Base-by-base conservation (phyloP, 2,888 invertebrate genomes). In the Petrophora chlorosata region DNA sequence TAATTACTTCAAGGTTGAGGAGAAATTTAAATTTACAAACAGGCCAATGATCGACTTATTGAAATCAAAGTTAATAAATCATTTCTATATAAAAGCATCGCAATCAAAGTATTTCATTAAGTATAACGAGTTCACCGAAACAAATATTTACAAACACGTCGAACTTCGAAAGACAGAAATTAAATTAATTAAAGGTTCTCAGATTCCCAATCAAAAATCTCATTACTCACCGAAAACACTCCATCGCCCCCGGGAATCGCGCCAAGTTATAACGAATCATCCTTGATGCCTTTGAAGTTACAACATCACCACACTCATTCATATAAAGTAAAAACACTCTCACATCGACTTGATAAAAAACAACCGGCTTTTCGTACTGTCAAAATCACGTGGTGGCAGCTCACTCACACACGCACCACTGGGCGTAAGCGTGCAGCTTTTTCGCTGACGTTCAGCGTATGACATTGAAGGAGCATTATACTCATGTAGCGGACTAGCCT, bases 401-500 rank as follows among this genome's bases (percentile, higher is more conserved):
- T 61, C 69, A 72, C 70, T 73, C 73, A 79, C 81, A 76, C 79
- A 75, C 77, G 73, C 76, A 67, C 65, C 70, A 75, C 67, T 72
- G 66, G 63, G 65, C 64, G 71, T 70, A 68, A 59, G 73, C 76
- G 76, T 75, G 76, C 73, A 73, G 79, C 76, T 76, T 84, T 80
- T 82, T 77, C 82, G 82, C 84, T 74, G 69, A 76, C 70, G 70
- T 67, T 73, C 61, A 77, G 80, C 88, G 83, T 85, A 84, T 85
- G 86, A 77, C 87, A 80, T 82, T 78, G 73, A 75, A 73, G 71
- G 64, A 78, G 76, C 79, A 82, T 84, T 76, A 79, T 79, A 82
- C 73, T 82, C 85, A 85, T 83, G 83, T 84, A 86, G 81, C 85
- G 80, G 84, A 87, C 88, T 87, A 85, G 79, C 88, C 89, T 87